Evolutionary conservation across 2,888 invertebrate genomes (phyloP), one percentile per base, ranked within the genome.

Genomic region (Monopis laevigella): DNA sequence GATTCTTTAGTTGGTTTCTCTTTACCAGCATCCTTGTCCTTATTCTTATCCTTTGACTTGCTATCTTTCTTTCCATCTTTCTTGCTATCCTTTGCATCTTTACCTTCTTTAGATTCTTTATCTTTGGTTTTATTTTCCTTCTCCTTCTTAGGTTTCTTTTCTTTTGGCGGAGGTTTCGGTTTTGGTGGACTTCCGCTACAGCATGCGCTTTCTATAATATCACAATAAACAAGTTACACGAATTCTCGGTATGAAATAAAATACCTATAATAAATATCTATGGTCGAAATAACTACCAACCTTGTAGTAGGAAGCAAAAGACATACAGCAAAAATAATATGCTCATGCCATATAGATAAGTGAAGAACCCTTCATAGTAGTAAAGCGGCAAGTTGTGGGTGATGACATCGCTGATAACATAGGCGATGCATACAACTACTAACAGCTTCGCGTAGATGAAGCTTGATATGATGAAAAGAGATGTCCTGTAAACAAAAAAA

Each of bases 281-380:
- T n/a, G n/a, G n/a, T n/a, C n/a, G n/a, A n/a, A n/a, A n/a, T n/a
- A n/a, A n/a, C n/a, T 45, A 63, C 73, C 65, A 62, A 86, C 86
- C 86, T 85, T 93, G 94, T 53, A 95, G 86, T 56, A 96, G 85
- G 85, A 95, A 95, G 83, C 94, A 93, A 85, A 95, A 95, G 52
- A 95, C 94, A 83, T 95, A 96, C 54, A 95, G 84, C 64, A 96
- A 85, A 83, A 96, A 96, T 57, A 95, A 83, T 73, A 96, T 93
- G 82, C 94, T 94, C 83, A 90, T 88, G 59, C 94, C 93, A 74
- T 95, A 96, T 48, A 96, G 84, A 81, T 95, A 96, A 49, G 94
- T 93, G 84, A 95, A 96, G 85, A 95, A 94, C 53, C 93, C 94
- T 85, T 96, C 95, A 77, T 94, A 96, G 82, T 94, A 96, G 74